These are phyloP conservation scores for Macrostomum cliftonense DNA, from an alignment of 2,888 invertebrate species.

Conservation along the genomic window DNA sequence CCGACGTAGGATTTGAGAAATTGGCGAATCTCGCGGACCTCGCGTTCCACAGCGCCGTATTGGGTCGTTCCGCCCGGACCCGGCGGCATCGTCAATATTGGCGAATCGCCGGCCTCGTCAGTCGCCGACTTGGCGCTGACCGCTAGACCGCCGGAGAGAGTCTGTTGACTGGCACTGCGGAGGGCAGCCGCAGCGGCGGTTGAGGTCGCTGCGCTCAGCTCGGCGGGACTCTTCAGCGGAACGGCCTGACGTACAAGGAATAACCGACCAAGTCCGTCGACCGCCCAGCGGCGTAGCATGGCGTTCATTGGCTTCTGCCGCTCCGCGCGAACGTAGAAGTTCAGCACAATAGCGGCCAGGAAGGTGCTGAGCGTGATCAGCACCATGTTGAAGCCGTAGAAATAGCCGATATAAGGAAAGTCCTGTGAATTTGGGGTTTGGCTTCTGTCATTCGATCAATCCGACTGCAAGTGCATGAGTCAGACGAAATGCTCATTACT, in stretches of 20 bases:
- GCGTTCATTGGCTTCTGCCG: neutral
- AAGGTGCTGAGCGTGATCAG: neutral
- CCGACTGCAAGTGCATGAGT: too few relatives aligned
- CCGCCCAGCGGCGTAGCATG: neutral
- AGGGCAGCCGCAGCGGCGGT: too few relatives aligned
- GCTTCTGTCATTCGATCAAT: too few relatives aligned
- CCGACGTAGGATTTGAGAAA: neutral
- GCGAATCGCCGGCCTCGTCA: neutral
- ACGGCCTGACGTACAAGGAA: conserved; percentile 8
- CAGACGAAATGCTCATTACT: too few relatives aligned
- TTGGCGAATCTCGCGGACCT: neutral
- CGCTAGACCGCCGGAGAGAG: too few relatives aligned
- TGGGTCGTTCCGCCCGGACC: too few relatives aligned
- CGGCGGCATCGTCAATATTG: too few relatives aligned
- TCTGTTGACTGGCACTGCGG: too few relatives aligned
- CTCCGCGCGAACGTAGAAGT: neutral
- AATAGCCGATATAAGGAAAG: neutral
- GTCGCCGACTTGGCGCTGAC: neutral
- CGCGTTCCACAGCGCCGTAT: neutral
- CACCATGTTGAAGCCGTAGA: neutral
- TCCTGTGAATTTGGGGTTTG: too few relatives aligned
- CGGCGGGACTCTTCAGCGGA: neutral
- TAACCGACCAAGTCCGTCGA: conserved; percentile 6
- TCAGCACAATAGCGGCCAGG: neutral
- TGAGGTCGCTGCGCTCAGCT: too few relatives aligned